Evolutionary conservation across 2,113 vertebrate species (phyloP), one percentile per base, ranked within the genome.

Genomic region (Macquaria australasica): DNA sequence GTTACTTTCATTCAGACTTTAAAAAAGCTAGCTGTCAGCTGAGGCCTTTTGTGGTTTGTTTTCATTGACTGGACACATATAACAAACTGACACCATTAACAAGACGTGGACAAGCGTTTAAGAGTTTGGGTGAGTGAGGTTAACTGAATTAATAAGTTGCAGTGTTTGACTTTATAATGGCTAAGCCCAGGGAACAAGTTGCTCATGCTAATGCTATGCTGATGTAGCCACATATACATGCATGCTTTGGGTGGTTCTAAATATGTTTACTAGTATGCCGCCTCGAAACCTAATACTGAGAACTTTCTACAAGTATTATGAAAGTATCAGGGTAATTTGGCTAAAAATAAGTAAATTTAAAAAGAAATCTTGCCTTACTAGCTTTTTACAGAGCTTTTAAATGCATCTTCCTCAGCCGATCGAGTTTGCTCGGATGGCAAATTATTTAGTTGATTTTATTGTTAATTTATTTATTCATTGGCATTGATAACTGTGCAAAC

Each of bases 81-180:
- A 71, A 66, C 58, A 59, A 72, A 77, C 10, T 71, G 37, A 66
- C 14, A 63, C 23, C 5, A 56, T 66, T 28, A 78, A 74, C n/a
- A 34, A 67, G 37, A 23, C 41, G 45, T 37, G 20, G 56, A 77
- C 53, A 43, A 81, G 64, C 69, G 39, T 7, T 41, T 55, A 8
- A 78, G 43, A 67, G 58, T 66, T 64, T 55, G 23, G 39, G 21
- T 48, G 50, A 88, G 51, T 37, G 45, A 79, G 37, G 66, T 53
- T 58, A 64, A 73, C 48, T 59, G 79, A 73, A 72, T 76, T 79
- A 80, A 78, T 76, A 59, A 76, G 11, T 7, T 37, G 48, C 81
- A 64, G 39, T 43, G 37, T 75, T 72, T 56, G 73, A 75, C 70
- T 71, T 74, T 63, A 16, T 45, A 55, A 55, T 50, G 58, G 71